Evolutionary conservation across 2,797 vertebrate genomes (phyloP).

Genomic region (Iguana delicatissima): DNA sequence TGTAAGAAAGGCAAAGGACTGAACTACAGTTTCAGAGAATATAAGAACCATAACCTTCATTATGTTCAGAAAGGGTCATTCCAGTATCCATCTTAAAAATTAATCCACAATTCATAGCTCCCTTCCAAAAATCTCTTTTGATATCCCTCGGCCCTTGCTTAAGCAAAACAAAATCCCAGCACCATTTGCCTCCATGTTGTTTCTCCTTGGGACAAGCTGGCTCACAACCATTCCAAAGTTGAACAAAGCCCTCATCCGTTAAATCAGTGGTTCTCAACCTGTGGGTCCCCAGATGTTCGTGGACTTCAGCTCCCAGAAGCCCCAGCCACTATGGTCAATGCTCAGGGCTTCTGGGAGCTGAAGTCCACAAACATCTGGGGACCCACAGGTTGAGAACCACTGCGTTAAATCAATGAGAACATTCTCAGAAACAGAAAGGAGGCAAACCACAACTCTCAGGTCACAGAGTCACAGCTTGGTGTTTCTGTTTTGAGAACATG

Average conservation of each 20-base stretch:
- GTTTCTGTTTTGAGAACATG: not conserved
- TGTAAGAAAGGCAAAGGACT: not conserved
- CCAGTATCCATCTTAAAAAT: slow-evolving; percentile 61
- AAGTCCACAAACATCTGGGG: too few relatives aligned
- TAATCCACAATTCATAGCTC: slow-evolving; percentile 55
- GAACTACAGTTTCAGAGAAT: not conserved
- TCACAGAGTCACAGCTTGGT: not conserved
- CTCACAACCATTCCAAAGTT: not conserved
- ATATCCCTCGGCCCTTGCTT: slow-evolving; percentile 46
- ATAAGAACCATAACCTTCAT: slow-evolving; percentile 54
- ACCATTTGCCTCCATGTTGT: slow-evolving; percentile 29
- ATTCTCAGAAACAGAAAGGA: not conserved
- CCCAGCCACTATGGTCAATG: too few relatives aligned
- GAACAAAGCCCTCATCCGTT: slow-evolving; percentile 47
- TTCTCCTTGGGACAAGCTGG: slow-evolving; percentile 6
- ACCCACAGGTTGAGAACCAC: too few relatives aligned
- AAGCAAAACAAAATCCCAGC: slow-evolving; percentile 48
- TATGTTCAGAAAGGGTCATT: slow-evolving; percentile 65
- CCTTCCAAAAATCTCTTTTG: slow-evolving; percentile 53
- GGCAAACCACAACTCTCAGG: slow-evolving; percentile 26
- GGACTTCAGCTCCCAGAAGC: too few relatives aligned
- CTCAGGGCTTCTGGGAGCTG: too few relatives aligned
- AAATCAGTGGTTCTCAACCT: too few relatives aligned
- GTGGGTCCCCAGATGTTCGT: too few relatives aligned
- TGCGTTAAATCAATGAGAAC: not conserved